Evolutionary conservation across 2,113 vertebrate species (phyloP).

Genomic region (Guaruba guarouba): DNA sequence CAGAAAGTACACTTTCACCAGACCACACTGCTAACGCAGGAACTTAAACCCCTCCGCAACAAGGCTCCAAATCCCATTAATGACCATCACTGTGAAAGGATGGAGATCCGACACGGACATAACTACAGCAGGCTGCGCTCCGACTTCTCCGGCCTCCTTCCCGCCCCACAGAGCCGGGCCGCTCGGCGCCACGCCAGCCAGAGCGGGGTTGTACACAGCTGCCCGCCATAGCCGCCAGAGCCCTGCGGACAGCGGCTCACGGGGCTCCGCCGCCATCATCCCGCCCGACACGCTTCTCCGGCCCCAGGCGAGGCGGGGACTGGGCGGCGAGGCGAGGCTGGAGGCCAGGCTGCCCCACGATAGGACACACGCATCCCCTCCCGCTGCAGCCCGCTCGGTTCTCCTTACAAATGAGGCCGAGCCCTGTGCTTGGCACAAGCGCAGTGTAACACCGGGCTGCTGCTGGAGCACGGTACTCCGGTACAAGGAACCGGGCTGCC

Average conservation of each 20-base stretch:
- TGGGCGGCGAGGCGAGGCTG: neutral
- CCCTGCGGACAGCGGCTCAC: neutral
- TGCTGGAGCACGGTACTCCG: neutral
- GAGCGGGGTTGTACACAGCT: too few relatives aligned
- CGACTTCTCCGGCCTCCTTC: rapidly evolving
- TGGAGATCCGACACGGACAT: rapidly evolving
- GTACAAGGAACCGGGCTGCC: rapidly evolving
- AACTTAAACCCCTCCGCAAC: rapidly evolving
- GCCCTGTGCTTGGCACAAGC: rapidly evolving
- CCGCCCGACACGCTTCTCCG: neutral
- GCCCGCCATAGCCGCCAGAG: too few relatives aligned
- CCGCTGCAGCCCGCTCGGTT: neutral
- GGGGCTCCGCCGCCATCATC: rapidly evolving
- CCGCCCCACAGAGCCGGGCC: neutral
- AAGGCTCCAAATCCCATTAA: rapidly evolving
- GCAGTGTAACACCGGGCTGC: neutral
- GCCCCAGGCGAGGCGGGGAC: neutral
- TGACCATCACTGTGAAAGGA: rapidly evolving
- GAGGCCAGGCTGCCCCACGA: neutral
- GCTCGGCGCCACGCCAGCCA: neutral
- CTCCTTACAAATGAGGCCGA: too few relatives aligned
- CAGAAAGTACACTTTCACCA: neutral
- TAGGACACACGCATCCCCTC: neutral
- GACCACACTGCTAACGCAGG: rapidly evolving
- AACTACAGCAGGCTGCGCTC: rapidly evolving